Conservation (phyloP, 2,888 invertebrate species). For the Sphinx pinastri region DNA sequence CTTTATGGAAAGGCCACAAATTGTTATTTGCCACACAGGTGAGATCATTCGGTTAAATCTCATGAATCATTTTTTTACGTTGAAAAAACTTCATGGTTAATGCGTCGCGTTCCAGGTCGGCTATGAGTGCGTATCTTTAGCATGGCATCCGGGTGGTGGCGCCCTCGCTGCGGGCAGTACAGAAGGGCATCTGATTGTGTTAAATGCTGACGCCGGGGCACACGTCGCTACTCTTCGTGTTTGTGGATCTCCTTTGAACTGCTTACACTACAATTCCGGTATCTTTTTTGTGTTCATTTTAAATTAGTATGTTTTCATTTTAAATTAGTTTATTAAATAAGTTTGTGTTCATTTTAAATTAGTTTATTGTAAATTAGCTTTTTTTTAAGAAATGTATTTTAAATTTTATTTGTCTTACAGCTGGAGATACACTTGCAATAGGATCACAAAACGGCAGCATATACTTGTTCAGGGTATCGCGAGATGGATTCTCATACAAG, state of each 20-base stretch:
- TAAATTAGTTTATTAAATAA: no score
- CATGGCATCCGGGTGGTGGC: constrained; percentile 94
- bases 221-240: constrained; percentile 93
- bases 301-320: not conserved
- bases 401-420: constrained; percentile 73
- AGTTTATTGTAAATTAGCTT: no score
- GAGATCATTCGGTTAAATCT: constrained; percentile 29
- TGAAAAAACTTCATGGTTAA: constrained; percentile 7
- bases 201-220: constrained; percentile 94
- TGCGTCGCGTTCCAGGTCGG: constrained; percentile 82
- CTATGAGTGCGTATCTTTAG: constrained; percentile 94
- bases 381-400: not conserved
- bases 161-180: constrained; percentile 95
- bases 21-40: constrained; percentile 94
- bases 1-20: constrained; percentile 95
- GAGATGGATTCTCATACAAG: constrained; percentile 95
- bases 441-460: constrained; percentile 95
- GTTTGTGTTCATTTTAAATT: not conserved
- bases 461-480: constrained; percentile 89
- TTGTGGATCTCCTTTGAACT: constrained; percentile 93
- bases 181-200: constrained; percentile 93
- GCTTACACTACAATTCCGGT: constrained; percentile 95
- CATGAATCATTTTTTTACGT: constrained; percentile 3
- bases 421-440: constrained; percentile 93
- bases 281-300: constrained; percentile 36